These are phyloP conservation scores for Agonopterix heracliana DNA, from an alignment of 2,888 invertebrate genomes.

Conservation along the genomic window DNA sequence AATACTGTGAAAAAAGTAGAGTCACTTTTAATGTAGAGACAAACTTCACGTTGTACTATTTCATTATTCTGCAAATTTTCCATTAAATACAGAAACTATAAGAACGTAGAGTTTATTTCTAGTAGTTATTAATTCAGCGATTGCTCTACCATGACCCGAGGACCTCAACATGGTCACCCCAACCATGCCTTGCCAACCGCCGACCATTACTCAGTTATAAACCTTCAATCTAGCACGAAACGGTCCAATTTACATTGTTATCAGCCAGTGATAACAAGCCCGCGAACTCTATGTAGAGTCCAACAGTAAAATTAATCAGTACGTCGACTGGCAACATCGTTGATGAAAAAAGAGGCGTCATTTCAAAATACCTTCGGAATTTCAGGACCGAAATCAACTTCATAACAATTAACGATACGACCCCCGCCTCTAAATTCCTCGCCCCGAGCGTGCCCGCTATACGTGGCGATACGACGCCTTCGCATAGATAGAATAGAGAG, in stretches of 20 bases:
- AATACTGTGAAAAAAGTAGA: too few relatives aligned
- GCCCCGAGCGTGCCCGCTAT: conserved; percentile 75
- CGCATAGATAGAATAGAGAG: conserved; percentile 77
- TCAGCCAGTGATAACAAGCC: conserved; percentile 55
- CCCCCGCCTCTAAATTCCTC: conserved; percentile 77
- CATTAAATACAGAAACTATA: too few relatives aligned
- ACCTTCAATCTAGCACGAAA: conserved; percentile 30
- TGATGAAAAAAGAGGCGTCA: conserved; percentile 59
- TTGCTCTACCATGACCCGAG: conserved; percentile 42
- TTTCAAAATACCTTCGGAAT: conserved; percentile 75
- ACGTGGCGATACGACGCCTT: conserved; percentile 75
- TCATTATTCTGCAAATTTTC: too few relatives aligned
- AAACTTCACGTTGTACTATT: too few relatives aligned
- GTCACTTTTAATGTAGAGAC: too few relatives aligned
- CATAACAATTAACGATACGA: conserved; percentile 77
- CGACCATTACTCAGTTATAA: conserved; percentile 15
- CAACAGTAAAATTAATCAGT: neutral
- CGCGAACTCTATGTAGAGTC: conserved; percentile 24
- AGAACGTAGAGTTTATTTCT: too few relatives aligned
- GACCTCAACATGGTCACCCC: conserved; percentile 46
- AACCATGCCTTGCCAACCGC: conserved; percentile 44
- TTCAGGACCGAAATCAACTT: conserved; percentile 76
- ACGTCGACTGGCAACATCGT: neutral
- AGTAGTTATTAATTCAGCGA: neutral
- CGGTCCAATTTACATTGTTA: conserved; percentile 52